Percentiles rank a stretch among this genome's conserved stretches.
These are phyloP conservation scores for Gulo gulo DNA, from an alignment of 2,113 vertebrate species.

Conservation along the genomic window DNA sequence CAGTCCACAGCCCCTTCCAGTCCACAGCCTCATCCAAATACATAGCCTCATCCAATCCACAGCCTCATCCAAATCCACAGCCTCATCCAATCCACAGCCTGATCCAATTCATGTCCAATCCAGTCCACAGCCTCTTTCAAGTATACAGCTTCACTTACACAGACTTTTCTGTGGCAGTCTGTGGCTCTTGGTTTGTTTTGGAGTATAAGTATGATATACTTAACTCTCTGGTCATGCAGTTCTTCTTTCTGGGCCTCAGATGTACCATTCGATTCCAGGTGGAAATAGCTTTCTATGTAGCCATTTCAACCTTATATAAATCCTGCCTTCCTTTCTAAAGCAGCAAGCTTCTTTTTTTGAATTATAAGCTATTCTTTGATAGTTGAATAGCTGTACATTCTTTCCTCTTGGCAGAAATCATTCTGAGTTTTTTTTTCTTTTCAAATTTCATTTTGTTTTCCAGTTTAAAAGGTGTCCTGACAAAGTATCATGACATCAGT, in stretches of 20 bases:
- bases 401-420: background rate
- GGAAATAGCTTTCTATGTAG: background rate
- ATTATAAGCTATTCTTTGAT: background rate
- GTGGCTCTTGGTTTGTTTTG: background rate
- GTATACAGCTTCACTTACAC: background rate
- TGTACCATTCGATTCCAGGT: background rate
- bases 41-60: background rate
- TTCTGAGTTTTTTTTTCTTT: constrained; percentile 6
- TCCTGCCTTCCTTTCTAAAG: background rate
- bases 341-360: background rate
- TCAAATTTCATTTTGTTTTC: background rate
- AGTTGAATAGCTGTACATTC: background rate
- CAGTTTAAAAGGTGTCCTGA: background rate
- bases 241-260: background rate
- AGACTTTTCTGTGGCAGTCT: background rate
- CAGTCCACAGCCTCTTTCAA: too few relatives aligned
- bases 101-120: too few relatives aligned
- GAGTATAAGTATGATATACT: background rate
- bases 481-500: background rate
- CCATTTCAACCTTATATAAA: background rate
- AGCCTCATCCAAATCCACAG: background rate
- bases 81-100: background rate
- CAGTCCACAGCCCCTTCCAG: background rate
- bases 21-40: background rate
- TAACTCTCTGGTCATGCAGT: background rate